A percentile compares a stretch with the other conserved stretches of the same genome.
Evolutionary conservation across 2,888 invertebrate genomes (phyloP).

Genomic region (Caenorhabditis sp.): DNA sequence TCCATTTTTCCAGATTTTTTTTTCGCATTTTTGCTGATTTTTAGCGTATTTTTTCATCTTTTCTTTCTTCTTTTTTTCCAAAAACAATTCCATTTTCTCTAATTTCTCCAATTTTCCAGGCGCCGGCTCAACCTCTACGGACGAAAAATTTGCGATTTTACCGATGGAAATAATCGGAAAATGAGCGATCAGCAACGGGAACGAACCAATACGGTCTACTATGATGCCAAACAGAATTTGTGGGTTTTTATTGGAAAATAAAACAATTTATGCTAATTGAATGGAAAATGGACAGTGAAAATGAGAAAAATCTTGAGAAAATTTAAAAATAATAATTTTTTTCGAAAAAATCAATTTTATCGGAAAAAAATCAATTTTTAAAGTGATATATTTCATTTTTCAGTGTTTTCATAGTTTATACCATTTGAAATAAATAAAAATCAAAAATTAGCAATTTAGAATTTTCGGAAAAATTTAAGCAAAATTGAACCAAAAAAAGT

Average conservation of each 20-base stretch:
- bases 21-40: too few relatives aligned
- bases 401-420: too few relatives aligned
- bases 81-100: not conserved
- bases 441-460: too few relatives aligned
- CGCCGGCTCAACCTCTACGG: not conserved
- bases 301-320: not conserved
- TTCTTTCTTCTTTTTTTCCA: constrained; percentile 1
- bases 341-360: too few relatives aligned
- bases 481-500: too few relatives aligned
- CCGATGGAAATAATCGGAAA: not conserved
- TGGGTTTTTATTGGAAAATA: constrained; percentile 26
- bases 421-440: not conserved
- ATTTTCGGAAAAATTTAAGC: too few relatives aligned
- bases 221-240: constrained; percentile 66
- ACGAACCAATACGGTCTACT: constrained; percentile 56
- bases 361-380: too few relatives aligned
- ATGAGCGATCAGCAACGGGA: constrained; percentile 58
- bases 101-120: not conserved
- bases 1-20: too few relatives aligned
- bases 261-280: not conserved
- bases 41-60: too few relatives aligned
- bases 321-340: not conserved
- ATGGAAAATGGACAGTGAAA: constrained; percentile 11
- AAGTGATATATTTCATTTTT: constrained; percentile 8
- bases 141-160: not conserved